A percentile compares a stretch with the other conserved stretches of the same genome.
These are phyloP conservation scores for Helostoma temminkii DNA, from an alignment of 2,797 vertebrate species.

Conservation along the genomic window DNA sequence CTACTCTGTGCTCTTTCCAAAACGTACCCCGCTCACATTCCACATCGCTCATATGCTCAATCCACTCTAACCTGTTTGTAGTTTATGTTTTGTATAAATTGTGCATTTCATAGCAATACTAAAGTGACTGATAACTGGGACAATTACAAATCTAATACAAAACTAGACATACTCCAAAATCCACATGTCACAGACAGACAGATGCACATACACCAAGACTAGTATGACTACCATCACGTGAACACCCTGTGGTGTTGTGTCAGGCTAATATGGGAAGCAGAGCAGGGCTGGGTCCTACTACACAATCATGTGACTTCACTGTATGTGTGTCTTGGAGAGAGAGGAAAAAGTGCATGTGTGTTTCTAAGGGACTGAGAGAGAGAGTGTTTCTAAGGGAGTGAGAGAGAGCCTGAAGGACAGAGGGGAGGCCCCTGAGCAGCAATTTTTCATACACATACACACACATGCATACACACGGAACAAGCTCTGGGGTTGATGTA, in stretches of 20 bases:
- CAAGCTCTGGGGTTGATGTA: slow-evolving; percentile 33
- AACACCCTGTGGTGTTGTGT: slow-evolving; percentile 28
- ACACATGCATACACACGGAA: slow-evolving; percentile 7
- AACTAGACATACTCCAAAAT: not conserved
- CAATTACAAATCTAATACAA: not conserved
- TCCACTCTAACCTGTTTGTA: too few relatives aligned
- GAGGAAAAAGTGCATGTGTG: not conserved
- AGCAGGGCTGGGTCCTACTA: slow-evolving; percentile 21
- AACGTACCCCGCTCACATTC: too few relatives aligned
- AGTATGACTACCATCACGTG: slow-evolving; percentile 33
- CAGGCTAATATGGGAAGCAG: slow-evolving; percentile 25
- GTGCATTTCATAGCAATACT: too few relatives aligned
- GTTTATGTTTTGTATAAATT: too few relatives aligned
- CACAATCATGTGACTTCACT: slow-evolving; percentile 53
- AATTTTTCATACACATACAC: slow-evolving; percentile 40
- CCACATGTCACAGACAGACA: not conserved
- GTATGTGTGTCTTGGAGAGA: slow-evolving; percentile 9
- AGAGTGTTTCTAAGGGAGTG: slow-evolving; percentile 10
- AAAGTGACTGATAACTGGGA: not conserved
- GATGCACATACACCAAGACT: not conserved
- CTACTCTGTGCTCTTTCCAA: too few relatives aligned
- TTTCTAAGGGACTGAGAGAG: slow-evolving; percentile 10
- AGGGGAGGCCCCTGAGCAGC: slow-evolving; percentile 13
- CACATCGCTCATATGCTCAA: too few relatives aligned
- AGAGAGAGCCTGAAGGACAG: slow-evolving; percentile 5